Evolutionary conservation across 2,888 invertebrate species (phyloP), one percentile per base, ranked within the genome.

Genomic region (Hypomecis atomaria): DNA sequence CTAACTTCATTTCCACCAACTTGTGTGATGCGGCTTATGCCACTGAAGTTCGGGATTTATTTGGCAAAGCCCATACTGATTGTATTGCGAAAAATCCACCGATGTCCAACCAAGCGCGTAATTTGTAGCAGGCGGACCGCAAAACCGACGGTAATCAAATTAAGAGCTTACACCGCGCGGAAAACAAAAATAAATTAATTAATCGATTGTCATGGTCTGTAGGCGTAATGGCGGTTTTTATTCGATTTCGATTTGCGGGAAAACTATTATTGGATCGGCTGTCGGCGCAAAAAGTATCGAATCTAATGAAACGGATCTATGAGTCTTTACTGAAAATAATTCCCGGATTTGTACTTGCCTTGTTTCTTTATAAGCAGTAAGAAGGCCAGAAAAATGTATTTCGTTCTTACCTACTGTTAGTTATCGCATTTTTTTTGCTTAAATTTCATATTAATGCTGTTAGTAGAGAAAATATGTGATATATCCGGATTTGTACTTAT

Each of bases 131-230:
- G 60, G 42, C 48, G 57, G 58, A 69, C 70, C 69, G 63, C 71
- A 68, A 71, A 73, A 65, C 68, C 69, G 54, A 59, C 45, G 60
- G 61, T 69, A 67, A 73, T 73, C 68, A 70, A 73, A 73, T 71
- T 69, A 69, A 68, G 70, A 61, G 67, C 67, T 71, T 65, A 67
- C 53, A 47, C 59, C 63, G 61, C 50, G 60, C 54, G 56, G 59
- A 64, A 62, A 62, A 62, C 59, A 67, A 67, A 70, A 70, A 62
- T 64, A 67, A 69, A 66, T 69, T 62, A 67, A 67, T 67, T 66
- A 64, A 55, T 62, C 59, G 48, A 59, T 57, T 55, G 60, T 67
- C 65, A 67, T 44, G 55, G 56, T 43, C 50, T 48, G 61, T 47
- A 6, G 33, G 33, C 56, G 56, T 58, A 58, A 38, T 57, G n/a